Base-by-base conservation (phyloP, 2,888 invertebrate genomes). In the Smittia sp. region DNA sequence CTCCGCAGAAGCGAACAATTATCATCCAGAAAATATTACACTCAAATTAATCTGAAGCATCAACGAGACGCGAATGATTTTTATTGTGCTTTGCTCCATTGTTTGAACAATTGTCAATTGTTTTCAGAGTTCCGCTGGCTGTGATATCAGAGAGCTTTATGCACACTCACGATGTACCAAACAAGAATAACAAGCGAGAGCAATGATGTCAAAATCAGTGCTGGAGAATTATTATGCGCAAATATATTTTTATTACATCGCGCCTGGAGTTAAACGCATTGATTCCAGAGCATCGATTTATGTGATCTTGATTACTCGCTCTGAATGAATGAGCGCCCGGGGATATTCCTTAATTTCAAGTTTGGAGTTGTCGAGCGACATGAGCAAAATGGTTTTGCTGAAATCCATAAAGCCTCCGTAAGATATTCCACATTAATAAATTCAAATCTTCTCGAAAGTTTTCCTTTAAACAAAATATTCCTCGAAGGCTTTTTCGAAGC, bases 181-280 rank as follows among this genome's bases (percentile, higher is more conserved):
- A 62, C 2, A 18, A 18, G 3, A 62, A 63, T 63, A 63, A 27
- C 1, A 9, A 27, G n/a, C 7, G 9, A 63, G 11, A 63, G 27
- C 63, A 63, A 63, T 63, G 63, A 63, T 63, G 9, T 27, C 25
- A 63, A n/a, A 63, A 63, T 25, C 27, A 58, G 58, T 3, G 6
- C 22, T 22, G 18, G 11, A n/a, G 22, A 20, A 58, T 58, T 20
- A 58, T 58, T 58, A 58, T 58, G 58, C 3, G n/a, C 46, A n/a
- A 46, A 46, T n/a, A 46, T 46, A n/a, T 46, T 46, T 46, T 46
- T 46, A 46, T 46, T 32, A 32, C 32, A 32, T 32, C 32, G 32
- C 32, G 32, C 4, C 9, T 32, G 4, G 32, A 3, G 32, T 32
- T 32, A 6, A n/a, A 3, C 9, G 32, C 32, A 32, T 32, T 32